Evolutionary conservation across 2,888 invertebrate species (phyloP).

Genomic region (Leptinotarsa peninsularis): DNA sequence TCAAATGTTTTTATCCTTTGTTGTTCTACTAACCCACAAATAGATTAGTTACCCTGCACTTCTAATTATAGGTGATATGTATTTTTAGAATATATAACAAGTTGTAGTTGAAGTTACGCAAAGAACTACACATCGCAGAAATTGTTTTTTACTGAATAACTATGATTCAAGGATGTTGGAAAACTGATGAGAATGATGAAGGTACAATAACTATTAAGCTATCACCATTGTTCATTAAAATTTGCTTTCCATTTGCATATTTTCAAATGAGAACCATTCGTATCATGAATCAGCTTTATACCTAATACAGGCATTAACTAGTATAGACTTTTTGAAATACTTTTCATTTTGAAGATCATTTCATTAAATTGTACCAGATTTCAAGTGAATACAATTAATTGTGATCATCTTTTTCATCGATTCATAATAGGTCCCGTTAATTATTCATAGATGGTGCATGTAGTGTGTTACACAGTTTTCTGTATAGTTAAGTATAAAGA

Average conservation of each 20-base stretch:
- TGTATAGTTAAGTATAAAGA: no score
- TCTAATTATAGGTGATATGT: conserved; percentile 41
- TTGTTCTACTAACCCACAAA: conserved; percentile 21
- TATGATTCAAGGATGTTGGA: conserved; percentile 65
- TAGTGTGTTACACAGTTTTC: not conserved
- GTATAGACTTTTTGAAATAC: no score
- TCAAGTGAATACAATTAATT: not conserved
- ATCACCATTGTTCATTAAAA: conserved; percentile 15
- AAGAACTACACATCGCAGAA: conserved; percentile 8
- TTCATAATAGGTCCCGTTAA: not conserved
- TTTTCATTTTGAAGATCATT: no score
- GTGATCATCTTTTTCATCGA: not conserved
- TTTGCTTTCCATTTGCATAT: conserved; percentile 34
- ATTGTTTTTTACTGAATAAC: conserved; percentile 19
- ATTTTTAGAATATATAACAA: conserved; percentile 40
- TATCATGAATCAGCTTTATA: not conserved
- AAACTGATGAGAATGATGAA: conserved; percentile 65
- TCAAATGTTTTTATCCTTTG: not conserved
- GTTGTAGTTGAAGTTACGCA: conserved; percentile 39
- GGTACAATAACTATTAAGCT: conserved; percentile 55
- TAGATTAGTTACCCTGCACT: conserved; percentile 1
- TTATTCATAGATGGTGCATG: not conserved
- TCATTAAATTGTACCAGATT: not conserved
- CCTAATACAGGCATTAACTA: no score
- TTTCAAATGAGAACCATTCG: conserved; percentile 29